Percentiles rank a stretch among this genome's conserved stretches.
Conservation (phyloP, 2,888 invertebrate genomes). For the Strigamia maritima region DNA sequence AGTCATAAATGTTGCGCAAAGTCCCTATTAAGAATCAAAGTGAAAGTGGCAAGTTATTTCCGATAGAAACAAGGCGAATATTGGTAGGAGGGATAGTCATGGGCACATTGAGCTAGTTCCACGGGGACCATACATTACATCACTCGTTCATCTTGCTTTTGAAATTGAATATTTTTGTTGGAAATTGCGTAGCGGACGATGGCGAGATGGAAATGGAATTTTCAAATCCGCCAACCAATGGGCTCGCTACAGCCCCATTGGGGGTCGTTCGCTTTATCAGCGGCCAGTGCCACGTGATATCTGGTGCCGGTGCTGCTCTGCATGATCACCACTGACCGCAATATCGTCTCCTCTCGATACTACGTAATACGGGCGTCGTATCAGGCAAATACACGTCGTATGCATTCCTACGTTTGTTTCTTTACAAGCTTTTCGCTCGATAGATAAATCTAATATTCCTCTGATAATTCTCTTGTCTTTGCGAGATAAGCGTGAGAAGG, state of each 20-base stretch:
- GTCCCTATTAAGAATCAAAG: background rate
- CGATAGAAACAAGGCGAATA: conserved; percentile 6
- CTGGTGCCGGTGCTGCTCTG: conserved; percentile 2
- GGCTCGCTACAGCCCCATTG: conserved; percentile 32
- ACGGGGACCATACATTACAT: conserved; percentile 9
- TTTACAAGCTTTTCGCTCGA: conserved; percentile 6
- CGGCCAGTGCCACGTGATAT: conserved; percentile 32
- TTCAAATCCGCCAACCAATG: conserved; percentile 32
- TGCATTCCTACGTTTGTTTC: conserved; percentile 2
- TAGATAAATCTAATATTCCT: conserved; percentile 23
- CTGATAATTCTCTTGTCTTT: conserved; percentile 6
- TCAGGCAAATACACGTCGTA: background rate
- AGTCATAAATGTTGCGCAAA: too few species aligned
- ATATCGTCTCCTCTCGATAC: background rate
- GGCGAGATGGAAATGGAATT: conserved; percentile 22
- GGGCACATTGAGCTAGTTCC: background rate
- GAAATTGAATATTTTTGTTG: conserved; percentile 33
- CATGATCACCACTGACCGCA: conserved; percentile 20
- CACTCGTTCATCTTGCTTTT: conserved; percentile 24
- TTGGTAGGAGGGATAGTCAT: background rate
- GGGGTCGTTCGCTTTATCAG: conserved; percentile 31
- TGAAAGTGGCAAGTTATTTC: background rate
- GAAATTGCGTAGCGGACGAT: conserved; percentile 21
- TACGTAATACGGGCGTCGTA: background rate
- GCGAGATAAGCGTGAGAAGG: conserved; percentile 23